Conservation (phyloP, 1,140 invertebrate genomes). For the Magallana ariakensis region DNA sequence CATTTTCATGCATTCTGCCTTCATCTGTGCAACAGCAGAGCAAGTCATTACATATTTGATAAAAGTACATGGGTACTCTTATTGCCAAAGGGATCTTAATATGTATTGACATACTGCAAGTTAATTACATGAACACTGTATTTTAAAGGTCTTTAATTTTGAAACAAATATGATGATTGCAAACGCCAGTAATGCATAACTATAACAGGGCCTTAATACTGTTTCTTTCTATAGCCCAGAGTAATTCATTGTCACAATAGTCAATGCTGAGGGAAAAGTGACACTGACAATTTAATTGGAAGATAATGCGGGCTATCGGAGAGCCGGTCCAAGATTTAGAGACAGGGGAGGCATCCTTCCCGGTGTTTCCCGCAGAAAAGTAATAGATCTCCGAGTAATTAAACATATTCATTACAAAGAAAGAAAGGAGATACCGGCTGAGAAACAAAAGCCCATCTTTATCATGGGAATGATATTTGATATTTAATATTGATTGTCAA, state of each 20-base stretch:
- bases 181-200: neutral
- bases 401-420: neutral
- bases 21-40: no score
- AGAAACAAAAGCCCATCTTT: slow-evolving; percentile 11
- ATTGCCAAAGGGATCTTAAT: no score
- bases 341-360: neutral
- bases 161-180: neutral
- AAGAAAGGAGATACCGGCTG: neutral
- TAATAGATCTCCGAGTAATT: slow-evolving; percentile 5
- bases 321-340: neutral
- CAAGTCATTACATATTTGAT: no score
- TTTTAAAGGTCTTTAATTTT: neutral
- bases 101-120: no score
- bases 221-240: neutral
- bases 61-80: no score
- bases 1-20: no score
- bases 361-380: neutral
- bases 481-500: slow-evolving; percentile 30
- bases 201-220: no score
- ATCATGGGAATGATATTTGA: slow-evolving; percentile 32
- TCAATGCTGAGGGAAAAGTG: neutral
- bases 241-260: slow-evolving; percentile 4
- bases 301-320: neutral
- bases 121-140: neutral
- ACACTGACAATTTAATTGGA: slow-evolving; percentile 13